These are phyloP conservation scores for Cloeon dipterum DNA, from an alignment of 2,888 invertebrate genomes.

Conservation along the genomic window DNA sequence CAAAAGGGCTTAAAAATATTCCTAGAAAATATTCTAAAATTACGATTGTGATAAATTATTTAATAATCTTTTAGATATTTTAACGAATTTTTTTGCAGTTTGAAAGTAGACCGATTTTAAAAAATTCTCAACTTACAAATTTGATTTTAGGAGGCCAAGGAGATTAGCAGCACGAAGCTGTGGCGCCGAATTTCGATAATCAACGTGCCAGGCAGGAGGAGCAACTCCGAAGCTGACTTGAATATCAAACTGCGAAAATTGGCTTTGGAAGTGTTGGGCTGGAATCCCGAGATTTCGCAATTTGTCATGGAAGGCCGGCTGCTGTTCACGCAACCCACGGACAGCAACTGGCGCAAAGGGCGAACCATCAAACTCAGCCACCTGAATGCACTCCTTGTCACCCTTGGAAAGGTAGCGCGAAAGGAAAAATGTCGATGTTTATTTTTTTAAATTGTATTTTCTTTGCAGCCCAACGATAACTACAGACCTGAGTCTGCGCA, in stretches of 20 bases:
- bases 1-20: too few species aligned
- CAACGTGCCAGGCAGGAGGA: slow-evolving; percentile 19
- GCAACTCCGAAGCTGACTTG: slow-evolving; percentile 63
- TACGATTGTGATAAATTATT: too few species aligned
- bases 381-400: slow-evolving; percentile 73
- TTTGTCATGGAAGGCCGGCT: slow-evolving; percentile 79
- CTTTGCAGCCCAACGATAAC: slow-evolving; percentile 39
- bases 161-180: slow-evolving; percentile 65
- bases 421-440: neutral
- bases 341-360: slow-evolving; percentile 76
- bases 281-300: slow-evolving; percentile 82
- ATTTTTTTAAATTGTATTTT: neutral
- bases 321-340: slow-evolving; percentile 69
- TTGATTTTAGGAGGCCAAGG: slow-evolving; percentile 47
- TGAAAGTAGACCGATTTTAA: too few species aligned
- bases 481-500: slow-evolving; percentile 34
- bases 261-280: slow-evolving; percentile 80
- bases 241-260: slow-evolving; percentile 76
- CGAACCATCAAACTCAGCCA: slow-evolving; percentile 71
- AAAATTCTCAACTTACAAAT: neutral
- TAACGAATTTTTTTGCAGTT: too few species aligned
- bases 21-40: too few species aligned
- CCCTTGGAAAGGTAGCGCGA: slow-evolving; percentile 57
- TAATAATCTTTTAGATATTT: too few species aligned
- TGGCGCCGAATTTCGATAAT: slow-evolving; percentile 72